phyloP scores from a whole-genome alignment of 2,888 invertebrate species.

The Augochlorella aurata region DNA sequence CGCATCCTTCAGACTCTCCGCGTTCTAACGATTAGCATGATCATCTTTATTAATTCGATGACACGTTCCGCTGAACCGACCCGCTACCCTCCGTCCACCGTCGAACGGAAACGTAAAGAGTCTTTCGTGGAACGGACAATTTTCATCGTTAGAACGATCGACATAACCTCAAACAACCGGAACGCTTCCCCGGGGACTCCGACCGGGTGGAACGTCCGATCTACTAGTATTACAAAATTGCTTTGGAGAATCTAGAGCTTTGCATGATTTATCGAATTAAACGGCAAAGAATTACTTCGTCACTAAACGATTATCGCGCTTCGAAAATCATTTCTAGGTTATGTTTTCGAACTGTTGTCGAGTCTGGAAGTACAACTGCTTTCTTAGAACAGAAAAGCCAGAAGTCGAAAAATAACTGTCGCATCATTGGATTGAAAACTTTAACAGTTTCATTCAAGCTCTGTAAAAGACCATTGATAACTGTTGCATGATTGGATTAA shows the following conservation, averaged over 20 bases:
- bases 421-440: too few species aligned
- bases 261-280: background rate
- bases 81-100: background rate
- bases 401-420: too few species aligned
- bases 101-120: background rate
- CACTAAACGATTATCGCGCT: too few species aligned
- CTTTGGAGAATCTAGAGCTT: background rate
- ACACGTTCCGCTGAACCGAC: slow-evolving; percentile 46
- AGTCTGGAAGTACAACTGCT: too few species aligned
- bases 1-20: slow-evolving; percentile 49
- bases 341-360: background rate
- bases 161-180: slow-evolving; percentile 6
- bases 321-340: background rate
- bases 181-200: slow-evolving; percentile 1
- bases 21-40: slow-evolving; percentile 51
- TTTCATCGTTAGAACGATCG: background rate
- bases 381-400: too few species aligned
- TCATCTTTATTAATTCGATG: slow-evolving; percentile 57
- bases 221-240: background rate
- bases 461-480: too few species aligned
- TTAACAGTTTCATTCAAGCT: too few species aligned
- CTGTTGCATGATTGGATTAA: too few species aligned
- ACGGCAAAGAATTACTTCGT: background rate
- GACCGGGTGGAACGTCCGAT: background rate
- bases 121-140: slow-evolving; percentile 7